Conservation (phyloP, 2,888 invertebrate species). For the Bhutanitis thaidina region DNA sequence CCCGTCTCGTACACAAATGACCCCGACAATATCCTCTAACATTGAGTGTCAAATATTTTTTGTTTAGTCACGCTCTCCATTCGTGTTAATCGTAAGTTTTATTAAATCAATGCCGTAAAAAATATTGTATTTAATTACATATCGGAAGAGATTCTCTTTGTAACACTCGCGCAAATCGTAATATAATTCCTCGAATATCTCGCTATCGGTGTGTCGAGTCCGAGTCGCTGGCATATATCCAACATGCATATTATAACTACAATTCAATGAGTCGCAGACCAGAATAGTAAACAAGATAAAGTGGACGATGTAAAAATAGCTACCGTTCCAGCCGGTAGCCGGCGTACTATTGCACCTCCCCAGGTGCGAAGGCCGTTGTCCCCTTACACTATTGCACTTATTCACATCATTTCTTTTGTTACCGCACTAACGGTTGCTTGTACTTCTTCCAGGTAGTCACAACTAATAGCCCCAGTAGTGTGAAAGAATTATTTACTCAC, state of each 20-base stretch:
- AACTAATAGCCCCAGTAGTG: no score
- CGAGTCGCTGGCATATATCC: conserved; percentile 71
- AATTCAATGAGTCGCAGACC: conserved; percentile 79
- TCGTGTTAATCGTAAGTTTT: no score
- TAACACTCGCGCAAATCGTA: conserved; percentile 31
- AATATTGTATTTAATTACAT: no score
- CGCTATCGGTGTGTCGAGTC: conserved; percentile 65
- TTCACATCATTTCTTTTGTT: neutral
- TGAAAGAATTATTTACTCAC: no score
- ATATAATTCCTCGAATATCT: conserved; percentile 72
- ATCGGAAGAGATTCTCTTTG: no score
- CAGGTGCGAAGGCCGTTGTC: conserved; percentile 72
- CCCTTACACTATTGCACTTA: conserved; percentile 29
- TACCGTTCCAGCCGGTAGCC: conserved; percentile 69
- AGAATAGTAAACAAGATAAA: conserved; percentile 80
- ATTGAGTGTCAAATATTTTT: conserved; percentile 5
- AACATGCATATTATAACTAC: conserved; percentile 80
- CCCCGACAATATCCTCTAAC: conserved; percentile 27
- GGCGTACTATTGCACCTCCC: conserved; percentile 69
- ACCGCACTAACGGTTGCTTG: neutral
- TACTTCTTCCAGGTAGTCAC: neutral
- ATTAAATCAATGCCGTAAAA: no score
- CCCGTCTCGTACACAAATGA: conserved; percentile 69
- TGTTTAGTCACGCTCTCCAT: neutral
- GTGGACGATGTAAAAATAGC: conserved; percentile 76